Conservation (phyloP, 1,140 invertebrate species). For the Drosophila grimshawi region DNA sequence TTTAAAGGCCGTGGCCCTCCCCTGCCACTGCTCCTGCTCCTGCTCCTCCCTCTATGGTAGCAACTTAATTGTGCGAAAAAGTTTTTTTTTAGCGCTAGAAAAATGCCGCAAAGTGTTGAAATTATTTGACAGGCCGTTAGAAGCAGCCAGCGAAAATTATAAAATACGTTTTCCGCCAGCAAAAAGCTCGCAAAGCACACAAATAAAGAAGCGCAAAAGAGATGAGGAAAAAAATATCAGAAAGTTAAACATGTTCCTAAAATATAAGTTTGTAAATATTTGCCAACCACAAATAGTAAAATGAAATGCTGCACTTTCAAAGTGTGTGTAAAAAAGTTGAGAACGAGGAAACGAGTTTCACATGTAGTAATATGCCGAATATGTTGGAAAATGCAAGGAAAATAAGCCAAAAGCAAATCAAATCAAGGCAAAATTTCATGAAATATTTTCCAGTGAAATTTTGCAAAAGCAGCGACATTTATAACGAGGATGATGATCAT, state of each 20-base stretch:
- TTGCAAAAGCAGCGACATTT: slow-evolving; percentile 33
- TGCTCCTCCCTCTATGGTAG: slow-evolving; percentile 2
- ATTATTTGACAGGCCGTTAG: slow-evolving; percentile 51
- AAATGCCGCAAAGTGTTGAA: slow-evolving; percentile 62
- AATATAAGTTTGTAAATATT: background rate
- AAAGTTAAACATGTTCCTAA: no score
- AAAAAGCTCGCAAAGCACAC: no score
- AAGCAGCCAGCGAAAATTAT: slow-evolving; percentile 45
- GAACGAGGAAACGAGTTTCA: background rate
- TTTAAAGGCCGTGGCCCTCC: background rate
- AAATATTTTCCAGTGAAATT: slow-evolving; percentile 12
- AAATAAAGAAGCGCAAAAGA: slow-evolving; percentile 2
- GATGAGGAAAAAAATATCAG: background rate
- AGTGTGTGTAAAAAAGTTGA: background rate
- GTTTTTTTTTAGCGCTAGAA: slow-evolving; percentile 61
- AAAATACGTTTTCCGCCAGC: slow-evolving; percentile 33
- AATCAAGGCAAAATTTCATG: slow-evolving; percentile 29
- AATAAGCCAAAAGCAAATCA: slow-evolving; percentile 28
- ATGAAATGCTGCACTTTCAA: background rate
- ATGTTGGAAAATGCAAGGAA: slow-evolving; percentile 5
- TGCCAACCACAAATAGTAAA: background rate
- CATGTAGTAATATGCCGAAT: background rate
- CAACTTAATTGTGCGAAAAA: slow-evolving; percentile 73
- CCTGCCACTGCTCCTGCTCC: slow-evolving; percentile 19
- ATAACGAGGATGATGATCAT: slow-evolving; percentile 10